Base-by-base conservation (phyloP, 2,113 vertebrate species). In the Megaleporinus macrocephalus region DNA sequence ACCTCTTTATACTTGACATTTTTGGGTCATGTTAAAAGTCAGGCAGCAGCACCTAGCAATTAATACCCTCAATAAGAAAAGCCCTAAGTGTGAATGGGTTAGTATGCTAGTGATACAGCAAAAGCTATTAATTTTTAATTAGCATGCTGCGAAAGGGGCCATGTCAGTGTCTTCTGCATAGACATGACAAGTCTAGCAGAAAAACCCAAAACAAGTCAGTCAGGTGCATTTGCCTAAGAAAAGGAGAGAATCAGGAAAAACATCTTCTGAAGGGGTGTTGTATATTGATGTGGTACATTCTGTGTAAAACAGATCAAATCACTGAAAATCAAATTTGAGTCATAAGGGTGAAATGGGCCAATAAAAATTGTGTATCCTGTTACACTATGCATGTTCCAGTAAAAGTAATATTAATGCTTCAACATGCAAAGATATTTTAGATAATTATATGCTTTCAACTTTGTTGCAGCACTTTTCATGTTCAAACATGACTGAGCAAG, bases 61-160 rank as follows among this genome's bases (percentile, higher is more conserved):
- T 70, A 70, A 70, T 44, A 27, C 36, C 66, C 66, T 61, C 11
- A 70, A n/a, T 70, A 44, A 70, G 36, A 70, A 5, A 44, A 22
- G 9, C 36, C 57, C 6, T 44, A 12, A 44, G 33, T 44, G 20
- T 44, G 66, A 11, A 44, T 4, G 36, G 36, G 36, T 41, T 41
- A 41, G 36, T 24, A 70, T 5, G 36, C 22, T 44, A 44, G 20
- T 5, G 2, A 22, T 44, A 70, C 33, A 70, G 66, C 22, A 6
- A 70, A 44, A 70, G 66, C 20, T 70, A 70, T 41, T n/a, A n/a
- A 49, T 15, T 41, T 41, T 69, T n/a, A 41, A 69, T 70, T 70
- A 44, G 36, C 36, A 14, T 44, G 3, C 33, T 24, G 36, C 18
- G 12, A 69, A 22, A 70, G 13, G 9, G 33, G 10, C 0, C 22